phyloP scores from a whole-genome alignment of 2,113 vertebrate genomes.

The Emberiza fucata region DNA sequence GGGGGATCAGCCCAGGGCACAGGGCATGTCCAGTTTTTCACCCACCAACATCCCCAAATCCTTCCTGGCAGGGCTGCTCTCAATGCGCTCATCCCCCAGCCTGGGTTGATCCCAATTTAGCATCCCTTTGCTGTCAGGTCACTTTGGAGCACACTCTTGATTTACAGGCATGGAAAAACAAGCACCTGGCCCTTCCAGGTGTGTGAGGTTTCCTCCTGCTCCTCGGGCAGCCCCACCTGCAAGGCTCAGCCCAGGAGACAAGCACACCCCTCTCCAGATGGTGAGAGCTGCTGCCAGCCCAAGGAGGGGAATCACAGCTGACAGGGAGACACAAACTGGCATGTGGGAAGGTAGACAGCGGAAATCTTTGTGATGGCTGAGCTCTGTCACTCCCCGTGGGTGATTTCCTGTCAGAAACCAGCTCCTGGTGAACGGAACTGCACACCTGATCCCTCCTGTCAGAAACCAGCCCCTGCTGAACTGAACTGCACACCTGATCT shows the following conservation, averaged over 20 bases:
- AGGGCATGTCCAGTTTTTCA: not conserved
- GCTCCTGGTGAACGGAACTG: not conserved
- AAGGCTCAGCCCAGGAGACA: not conserved
- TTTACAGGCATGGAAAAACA: not conserved
- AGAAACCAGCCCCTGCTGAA: not conserved
- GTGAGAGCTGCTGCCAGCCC: conserved; percentile 7
- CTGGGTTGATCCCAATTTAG: not conserved
- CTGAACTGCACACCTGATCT: not conserved
- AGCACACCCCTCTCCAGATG: conserved; percentile 4
- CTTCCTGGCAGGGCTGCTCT: no score
- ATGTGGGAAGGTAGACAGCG: not conserved
- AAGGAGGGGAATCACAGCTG: not conserved
- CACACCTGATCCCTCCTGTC: not conserved
- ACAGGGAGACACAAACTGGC: not conserved
- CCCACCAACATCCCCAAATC: not conserved
- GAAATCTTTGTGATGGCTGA: not conserved
- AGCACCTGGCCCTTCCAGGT: not conserved
- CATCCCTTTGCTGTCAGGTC: not conserved
- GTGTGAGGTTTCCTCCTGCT: not conserved
- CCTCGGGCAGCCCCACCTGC: not conserved
- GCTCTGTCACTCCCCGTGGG: not conserved
- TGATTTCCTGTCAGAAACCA: conserved; percentile 1
- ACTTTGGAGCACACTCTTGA: not conserved
- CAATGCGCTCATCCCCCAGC: not conserved
- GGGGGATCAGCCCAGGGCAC: not conserved